These are phyloP conservation scores for Rhysida immarginata DNA, from an alignment of 1,140 invertebrate species.

Conservation along the genomic window DNA sequence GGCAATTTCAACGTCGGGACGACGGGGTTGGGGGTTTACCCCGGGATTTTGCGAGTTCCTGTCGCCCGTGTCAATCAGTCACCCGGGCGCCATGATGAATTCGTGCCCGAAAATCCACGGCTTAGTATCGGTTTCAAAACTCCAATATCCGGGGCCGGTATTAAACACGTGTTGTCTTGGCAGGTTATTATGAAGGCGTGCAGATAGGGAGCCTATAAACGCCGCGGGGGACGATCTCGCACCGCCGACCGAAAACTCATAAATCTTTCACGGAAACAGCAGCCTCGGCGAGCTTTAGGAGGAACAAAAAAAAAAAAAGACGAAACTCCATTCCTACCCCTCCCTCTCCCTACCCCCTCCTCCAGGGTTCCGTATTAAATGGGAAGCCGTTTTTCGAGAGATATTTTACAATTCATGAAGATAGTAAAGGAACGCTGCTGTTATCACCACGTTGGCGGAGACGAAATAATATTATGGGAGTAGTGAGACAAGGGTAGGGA, in stretches of 20 bases:
- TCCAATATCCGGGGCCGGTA: conserved; percentile 2
- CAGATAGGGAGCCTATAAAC: background rate
- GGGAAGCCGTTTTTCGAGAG: background rate
- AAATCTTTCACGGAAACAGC: background rate
- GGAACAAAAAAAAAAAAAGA: background rate
- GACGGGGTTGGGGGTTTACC: too few species aligned
- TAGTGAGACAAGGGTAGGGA: too few species aligned
- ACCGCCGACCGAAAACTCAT: background rate
- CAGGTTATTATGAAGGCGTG: background rate
- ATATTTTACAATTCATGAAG: conserved; percentile 5
- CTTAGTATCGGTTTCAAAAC: background rate
- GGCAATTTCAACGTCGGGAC: too few species aligned
- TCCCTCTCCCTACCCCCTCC: background rate
- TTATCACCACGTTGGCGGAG: background rate
- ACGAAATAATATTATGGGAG: too few species aligned
- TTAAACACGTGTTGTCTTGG: conserved; percentile 4
- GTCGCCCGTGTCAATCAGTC: too few species aligned
- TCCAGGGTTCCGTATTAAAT: background rate
- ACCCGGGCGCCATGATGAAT: background rate
- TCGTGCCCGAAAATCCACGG: background rate
- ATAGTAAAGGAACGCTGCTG: background rate
- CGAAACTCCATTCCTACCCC: background rate
- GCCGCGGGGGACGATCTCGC: background rate
- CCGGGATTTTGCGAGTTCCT: too few species aligned
- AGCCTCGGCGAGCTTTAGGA: background rate